Evolutionary conservation across 2,797 vertebrate species (phyloP), one percentile per base, ranked within the genome.

Genomic region (Astyanax mexicanus): DNA sequence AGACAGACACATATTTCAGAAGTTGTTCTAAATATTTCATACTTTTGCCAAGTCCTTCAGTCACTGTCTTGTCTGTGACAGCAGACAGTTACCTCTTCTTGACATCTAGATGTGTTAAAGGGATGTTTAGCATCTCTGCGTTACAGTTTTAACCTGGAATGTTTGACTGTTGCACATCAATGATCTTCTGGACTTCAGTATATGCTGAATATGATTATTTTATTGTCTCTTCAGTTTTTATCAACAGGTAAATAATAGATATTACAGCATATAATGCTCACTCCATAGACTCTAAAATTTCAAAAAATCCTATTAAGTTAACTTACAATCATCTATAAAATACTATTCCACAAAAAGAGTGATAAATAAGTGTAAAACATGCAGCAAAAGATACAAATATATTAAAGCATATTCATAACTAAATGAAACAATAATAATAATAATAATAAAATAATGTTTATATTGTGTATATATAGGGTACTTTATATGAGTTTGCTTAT

Each of bases 1-100:
- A 77, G 82, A 67, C 81, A 61, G 68, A 61, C 52, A 54, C 42
- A 62, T 74, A 69, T 73, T 73, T 77, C 45, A 68, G 45, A 68
- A 29, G 65, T 25, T 42, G 25, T 42, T 42, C 38, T 42, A 37
- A 13, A 7, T 15, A n/a, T 70, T 10, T 55, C 37, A 70, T 51
- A 21, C 32, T 68, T 3, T 15, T 3, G 35, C 65, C 65, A 27
- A 49, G 17, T n/a, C 4, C 19, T 49, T 19, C 29, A 49, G 9
- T 47, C 25, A 15, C 6, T 49, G 49, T 35, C 66, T 68, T 35
- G 49, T 38, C 32, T 57, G 38, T 25, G 19, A n/a, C 15, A 44
- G 52, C 52, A 58, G 17, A 57, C 13, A 10, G 17, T 8, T 0
- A 15, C 11, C 37, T 40, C 32, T 19, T 60, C 57, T 61, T 21